Conservation (phyloP, 2,113 vertebrate genomes). For the Lepus americanus region DNA sequence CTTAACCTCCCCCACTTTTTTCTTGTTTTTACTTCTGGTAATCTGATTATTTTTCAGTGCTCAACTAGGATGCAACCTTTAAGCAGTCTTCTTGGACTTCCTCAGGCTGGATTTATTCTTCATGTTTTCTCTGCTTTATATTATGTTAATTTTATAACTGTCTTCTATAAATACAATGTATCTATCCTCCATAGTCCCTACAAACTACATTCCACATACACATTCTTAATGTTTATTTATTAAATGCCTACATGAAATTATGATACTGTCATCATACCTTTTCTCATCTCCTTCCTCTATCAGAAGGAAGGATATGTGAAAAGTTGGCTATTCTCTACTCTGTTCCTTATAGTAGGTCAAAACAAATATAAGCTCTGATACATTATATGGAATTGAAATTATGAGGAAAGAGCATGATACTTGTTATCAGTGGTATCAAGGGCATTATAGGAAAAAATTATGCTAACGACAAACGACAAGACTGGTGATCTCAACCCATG, state of each 20-base stretch:
- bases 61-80: neutral
- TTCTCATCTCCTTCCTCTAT: neutral
- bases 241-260: neutral
- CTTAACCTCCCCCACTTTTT: too few relatives aligned
- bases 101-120: neutral
- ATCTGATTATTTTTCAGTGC: neutral
- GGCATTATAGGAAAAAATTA: neutral
- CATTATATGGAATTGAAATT: neutral
- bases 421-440: neutral
- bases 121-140: slow-evolving; percentile 15
- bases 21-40: neutral
- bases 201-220: neutral
- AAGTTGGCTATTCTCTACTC: neutral
- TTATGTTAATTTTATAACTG: neutral
- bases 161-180: neutral
- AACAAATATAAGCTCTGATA: neutral
- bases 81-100: slow-evolving; percentile 41
- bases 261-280: neutral
- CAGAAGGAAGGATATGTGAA: neutral
- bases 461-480: neutral
- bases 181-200: neutral
- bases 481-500: neutral
- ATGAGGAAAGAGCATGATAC: neutral
- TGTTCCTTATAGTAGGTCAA: neutral
- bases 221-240: neutral